Conservation (phyloP, 2,888 invertebrate species). For the Microctonus brassicae region DNA sequence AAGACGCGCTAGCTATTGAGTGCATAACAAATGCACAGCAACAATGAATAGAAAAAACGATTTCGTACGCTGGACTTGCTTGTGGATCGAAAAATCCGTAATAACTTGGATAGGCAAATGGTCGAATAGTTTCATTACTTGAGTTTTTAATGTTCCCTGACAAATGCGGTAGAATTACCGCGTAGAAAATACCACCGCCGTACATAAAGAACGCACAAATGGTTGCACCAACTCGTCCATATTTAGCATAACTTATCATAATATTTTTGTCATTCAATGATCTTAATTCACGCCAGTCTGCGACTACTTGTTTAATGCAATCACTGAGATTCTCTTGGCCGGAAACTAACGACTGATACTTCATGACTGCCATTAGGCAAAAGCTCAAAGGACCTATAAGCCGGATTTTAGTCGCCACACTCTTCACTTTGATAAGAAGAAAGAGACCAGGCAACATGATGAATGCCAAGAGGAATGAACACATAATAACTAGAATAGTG, state of each 20-base stretch:
- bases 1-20: constrained; percentile 48
- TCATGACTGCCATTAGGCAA: constrained; percentile 52
- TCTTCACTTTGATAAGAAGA: constrained; percentile 47
- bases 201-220: constrained; percentile 48
- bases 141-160: background rate
- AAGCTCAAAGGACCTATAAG: constrained; percentile 52
- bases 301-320: constrained; percentile 48
- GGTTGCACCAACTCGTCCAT: constrained; percentile 47
- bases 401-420: no score
- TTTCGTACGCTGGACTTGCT: constrained; percentile 49
- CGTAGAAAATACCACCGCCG: constrained; percentile 48
- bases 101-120: constrained; percentile 50
- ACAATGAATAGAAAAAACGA: constrained; percentile 50
- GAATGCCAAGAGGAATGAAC: constrained; percentile 50
- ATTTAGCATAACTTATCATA: constrained; percentile 49
- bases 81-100: constrained; percentile 50
- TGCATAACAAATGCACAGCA: constrained; percentile 50
- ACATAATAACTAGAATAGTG: constrained; percentile 10
- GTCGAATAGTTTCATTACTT: constrained; percentile 45
- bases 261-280: constrained; percentile 39
- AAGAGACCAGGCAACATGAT: constrained; percentile 53
- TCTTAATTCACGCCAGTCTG: constrained; percentile 48
- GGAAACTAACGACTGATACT: constrained; percentile 47
- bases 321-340: constrained; percentile 37
- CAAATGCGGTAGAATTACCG: constrained; percentile 45